Evolutionary conservation across 2,113 vertebrate species (phyloP).

Genomic region (Salvator merianae): DNA sequence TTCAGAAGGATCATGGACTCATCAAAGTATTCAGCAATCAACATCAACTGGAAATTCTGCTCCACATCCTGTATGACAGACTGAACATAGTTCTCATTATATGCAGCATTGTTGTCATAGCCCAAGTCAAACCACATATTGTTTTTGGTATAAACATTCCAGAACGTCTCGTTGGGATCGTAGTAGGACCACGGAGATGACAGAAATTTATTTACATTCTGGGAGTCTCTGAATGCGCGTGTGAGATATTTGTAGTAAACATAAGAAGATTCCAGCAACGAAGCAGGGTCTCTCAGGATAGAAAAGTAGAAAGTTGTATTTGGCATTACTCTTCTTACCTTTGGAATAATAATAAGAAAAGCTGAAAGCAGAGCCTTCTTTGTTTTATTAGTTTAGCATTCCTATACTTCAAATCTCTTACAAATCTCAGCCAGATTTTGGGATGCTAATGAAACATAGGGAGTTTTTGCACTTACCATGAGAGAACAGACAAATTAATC

Average conservation of each 20-base stretch:
- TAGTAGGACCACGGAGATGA: constrained; percentile 64
- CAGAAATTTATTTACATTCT: constrained; percentile 77
- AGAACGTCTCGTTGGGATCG: fast-evolving
- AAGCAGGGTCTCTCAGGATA: constrained; percentile 83
- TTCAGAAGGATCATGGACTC: constrained; percentile 89
- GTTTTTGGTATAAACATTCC: constrained; percentile 77
- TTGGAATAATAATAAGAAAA: not conserved
- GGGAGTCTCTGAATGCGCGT: constrained; percentile 74
- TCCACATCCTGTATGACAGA: constrained; percentile 69
- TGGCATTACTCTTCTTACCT: constrained; percentile 89
- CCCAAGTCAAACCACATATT: constrained; percentile 89
- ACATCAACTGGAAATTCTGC: constrained; percentile 79
- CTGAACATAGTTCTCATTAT: constrained; percentile 33
- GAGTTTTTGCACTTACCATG: too few species aligned
- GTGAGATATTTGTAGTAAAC: constrained; percentile 73
- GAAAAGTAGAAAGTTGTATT: constrained; percentile 85
- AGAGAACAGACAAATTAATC: too few species aligned
- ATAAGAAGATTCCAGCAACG: constrained; percentile 87
- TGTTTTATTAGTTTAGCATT: not conserved
- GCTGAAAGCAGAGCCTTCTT: not conserved
- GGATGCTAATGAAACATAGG: not conserved
- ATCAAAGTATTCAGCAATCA: constrained; percentile 88
- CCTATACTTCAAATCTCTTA: not conserved
- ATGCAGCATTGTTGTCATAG: constrained; percentile 67
- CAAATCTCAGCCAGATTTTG: not conserved